A percentile compares a stretch with the other conserved stretches of the same genome.
Conservation (phyloP, 2,113 vertebrate species). For the Hypanus sabinus region DNA sequence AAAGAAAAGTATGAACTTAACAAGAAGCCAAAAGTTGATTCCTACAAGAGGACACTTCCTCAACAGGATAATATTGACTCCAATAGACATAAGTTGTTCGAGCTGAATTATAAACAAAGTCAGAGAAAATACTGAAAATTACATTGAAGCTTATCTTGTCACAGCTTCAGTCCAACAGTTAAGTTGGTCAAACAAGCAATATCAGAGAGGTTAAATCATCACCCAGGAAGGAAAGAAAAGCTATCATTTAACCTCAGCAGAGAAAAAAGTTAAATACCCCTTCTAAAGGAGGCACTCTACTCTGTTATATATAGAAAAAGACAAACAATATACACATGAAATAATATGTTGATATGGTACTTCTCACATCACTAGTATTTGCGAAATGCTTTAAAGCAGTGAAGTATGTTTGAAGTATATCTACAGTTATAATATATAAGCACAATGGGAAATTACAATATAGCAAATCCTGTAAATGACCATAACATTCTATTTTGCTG, state of each 20-base stretch:
- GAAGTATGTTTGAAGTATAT: not conserved
- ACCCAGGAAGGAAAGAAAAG: not conserved
- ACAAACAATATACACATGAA: not conserved
- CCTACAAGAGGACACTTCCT: not conserved
- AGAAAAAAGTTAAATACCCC: not conserved
- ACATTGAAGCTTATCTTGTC: not conserved
- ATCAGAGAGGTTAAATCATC: not conserved
- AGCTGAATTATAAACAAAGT: not conserved
- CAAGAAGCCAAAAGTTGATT: not conserved
- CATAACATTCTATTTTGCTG: not conserved
- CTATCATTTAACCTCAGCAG: not conserved
- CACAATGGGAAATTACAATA: not conserved
- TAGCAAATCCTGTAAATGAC: not conserved
- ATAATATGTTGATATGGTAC: not conserved
- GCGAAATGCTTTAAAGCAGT: not conserved
- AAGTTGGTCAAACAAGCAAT: not conserved
- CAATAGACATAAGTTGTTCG: not conserved
- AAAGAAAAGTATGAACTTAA: not conserved
- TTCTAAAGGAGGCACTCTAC: not conserved
- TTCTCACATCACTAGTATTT: not conserved
- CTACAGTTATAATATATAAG: not conserved
- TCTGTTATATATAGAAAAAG: not conserved
- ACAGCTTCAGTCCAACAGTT: not conserved
- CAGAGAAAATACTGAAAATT: not conserved
- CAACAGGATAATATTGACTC: not conserved